Evolutionary conservation across 2,797 vertebrate species (phyloP), one percentile per base, ranked within the genome.

Genomic region (Cirrhinus mrigala): DNA sequence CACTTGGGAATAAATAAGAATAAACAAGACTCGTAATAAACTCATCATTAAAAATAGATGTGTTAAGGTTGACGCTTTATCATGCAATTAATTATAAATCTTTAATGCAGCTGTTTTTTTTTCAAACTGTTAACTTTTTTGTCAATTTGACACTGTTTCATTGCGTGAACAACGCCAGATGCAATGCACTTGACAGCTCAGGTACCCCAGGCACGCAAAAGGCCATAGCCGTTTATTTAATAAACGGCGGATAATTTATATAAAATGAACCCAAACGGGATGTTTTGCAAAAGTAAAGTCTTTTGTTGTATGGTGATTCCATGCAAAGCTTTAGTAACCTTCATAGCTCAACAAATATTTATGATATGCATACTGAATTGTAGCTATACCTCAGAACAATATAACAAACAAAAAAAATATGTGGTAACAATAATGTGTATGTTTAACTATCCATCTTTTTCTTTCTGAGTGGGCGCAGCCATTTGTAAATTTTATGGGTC

Each of bases 1-100:
- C 15, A 70, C 79, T 52, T 40, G 5, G 9, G 11, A 77, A 37
- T 81, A 44, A 81, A 71, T 50, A 79, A 71, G 33, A 71, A 81
- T 56, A 44, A 60, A 77, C 54, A 77, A 77, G 56, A 77, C 33
- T n/a, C 20, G 79, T 54, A 44, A 29, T 58, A 27, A 56, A 71
- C 46, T 71, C 40, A 71, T 22, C 56, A 64, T n/a, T 37, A 62
- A 78, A 60, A 40, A 81, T 40, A 69, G 14, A 16, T 60, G 14
- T 40, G 75, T 40, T 3, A 58, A 77, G 22, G 75, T 40, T 40
- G 40, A 58, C 0, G 1, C 20, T 58, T 58, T 16, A 58, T 77
- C 33, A 40, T 0, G 1, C 54, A 44, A 58, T 40, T 40, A 16
- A 58, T 24, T 10, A 14, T 8, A 33, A 37, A 74, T 12, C 22